Percentiles rank a stretch among this genome's conserved stretches.
phyloP scores from a whole-genome alignment of 2,888 invertebrate genomes.

The Drosophila austrosaltans region DNA sequence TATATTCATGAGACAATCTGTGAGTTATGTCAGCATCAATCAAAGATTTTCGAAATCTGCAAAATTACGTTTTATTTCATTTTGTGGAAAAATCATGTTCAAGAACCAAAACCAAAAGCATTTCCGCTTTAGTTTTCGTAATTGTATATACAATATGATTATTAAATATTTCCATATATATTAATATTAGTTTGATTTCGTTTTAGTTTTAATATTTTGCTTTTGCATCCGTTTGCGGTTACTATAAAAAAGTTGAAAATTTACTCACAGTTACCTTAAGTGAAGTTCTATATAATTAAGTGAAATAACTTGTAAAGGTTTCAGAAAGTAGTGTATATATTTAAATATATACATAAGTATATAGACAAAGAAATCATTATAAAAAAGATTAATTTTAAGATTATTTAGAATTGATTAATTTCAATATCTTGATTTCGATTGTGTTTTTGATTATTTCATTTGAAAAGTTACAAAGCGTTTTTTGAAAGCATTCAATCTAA shows the following conservation, averaged over 20 bases:
- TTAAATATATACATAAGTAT: no score
- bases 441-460: no score
- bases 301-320: no score
- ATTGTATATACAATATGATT: neutral
- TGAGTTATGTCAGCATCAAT: slow-evolving; percentile 9
- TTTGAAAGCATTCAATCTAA: no score
- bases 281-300: no score
- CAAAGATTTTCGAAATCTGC: slow-evolving; percentile 2
- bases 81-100: neutral
- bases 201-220: neutral
- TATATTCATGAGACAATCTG: slow-evolving; percentile 18
- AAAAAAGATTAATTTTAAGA: no score
- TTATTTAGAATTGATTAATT: no score
- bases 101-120: neutral
- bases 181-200: neutral
- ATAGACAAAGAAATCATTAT: no score
- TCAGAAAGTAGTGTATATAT: no score
- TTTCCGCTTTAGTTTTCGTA: neutral
- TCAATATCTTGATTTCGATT: no score
- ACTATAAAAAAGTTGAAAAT: neutral
- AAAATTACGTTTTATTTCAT: neutral
- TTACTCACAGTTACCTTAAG: no score
- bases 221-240: neutral
- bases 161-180: neutral
- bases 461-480: no score